Conservation (phyloP, 2,888 invertebrate genomes). For the Clistopyga incitator region DNA sequence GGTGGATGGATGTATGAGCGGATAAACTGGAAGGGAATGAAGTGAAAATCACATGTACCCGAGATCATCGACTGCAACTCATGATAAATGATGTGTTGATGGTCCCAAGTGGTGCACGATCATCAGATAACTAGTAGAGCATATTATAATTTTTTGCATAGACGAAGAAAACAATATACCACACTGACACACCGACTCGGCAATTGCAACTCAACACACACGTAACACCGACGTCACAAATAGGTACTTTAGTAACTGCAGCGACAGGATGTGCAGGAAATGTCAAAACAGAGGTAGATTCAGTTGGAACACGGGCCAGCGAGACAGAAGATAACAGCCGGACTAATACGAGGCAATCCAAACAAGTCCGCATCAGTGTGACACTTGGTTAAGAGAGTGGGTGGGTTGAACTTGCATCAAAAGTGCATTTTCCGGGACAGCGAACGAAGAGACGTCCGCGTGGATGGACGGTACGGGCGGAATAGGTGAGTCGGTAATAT, state of each 20-base stretch:
- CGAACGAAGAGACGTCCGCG: slow-evolving; percentile 19
- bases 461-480: slow-evolving; percentile 44
- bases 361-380: neutral
- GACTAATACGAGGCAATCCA: slow-evolving; percentile 13
- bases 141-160: neutral
- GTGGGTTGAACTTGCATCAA: slow-evolving; percentile 27
- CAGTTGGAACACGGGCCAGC: neutral
- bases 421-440: slow-evolving; percentile 47
- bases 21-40: neutral
- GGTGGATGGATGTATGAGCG: neutral
- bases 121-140: neutral
- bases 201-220: neutral
- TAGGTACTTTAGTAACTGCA: neutral
- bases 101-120: neutral
- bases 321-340: neutral
- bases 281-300: slow-evolving; percentile 1
- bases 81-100: neutral
- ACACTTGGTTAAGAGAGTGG: slow-evolving; percentile 13
- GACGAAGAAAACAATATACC: neutral
- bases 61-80: neutral
- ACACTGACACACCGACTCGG: neutral
- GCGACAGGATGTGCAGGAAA: slow-evolving; percentile 3
- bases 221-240: neutral
- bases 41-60: neutral
- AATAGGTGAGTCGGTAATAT: slow-evolving; percentile 57